These are phyloP conservation scores for Melieria crassipennis DNA, from an alignment of 2,888 invertebrate species.

Conservation along the genomic window DNA sequence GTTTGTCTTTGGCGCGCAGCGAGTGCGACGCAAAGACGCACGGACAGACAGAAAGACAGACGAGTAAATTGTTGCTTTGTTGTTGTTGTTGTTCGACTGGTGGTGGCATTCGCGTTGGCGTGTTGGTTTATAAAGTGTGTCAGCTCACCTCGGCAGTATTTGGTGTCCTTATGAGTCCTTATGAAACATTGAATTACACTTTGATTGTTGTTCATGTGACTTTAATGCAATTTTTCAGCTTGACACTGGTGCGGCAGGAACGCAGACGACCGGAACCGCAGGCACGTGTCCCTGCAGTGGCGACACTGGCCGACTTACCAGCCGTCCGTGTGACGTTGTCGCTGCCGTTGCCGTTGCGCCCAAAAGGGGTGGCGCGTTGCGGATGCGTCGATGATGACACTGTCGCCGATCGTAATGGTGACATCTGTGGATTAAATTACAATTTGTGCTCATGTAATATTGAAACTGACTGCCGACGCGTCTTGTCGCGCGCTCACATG, in stretches of 20 bases:
- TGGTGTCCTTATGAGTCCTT: constrained; percentile 29
- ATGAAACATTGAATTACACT: constrained; percentile 42
- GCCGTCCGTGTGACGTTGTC: background rate
- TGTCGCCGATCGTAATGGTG: constrained; percentile 62
- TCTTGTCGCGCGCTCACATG: constrained; percentile 39
- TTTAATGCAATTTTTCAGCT: constrained; percentile 60
- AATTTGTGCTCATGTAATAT: constrained; percentile 65
- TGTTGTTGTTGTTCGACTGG: background rate
- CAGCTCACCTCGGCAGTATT: constrained; percentile 21
- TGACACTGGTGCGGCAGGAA: constrained; percentile 44
- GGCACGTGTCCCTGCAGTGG: constrained; percentile 13
- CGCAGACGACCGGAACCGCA: constrained; percentile 2
- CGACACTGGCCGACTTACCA: too few relatives aligned
- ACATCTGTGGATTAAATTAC: constrained; percentile 68
- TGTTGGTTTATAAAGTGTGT: constrained; percentile 3
- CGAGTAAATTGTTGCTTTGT: background rate
- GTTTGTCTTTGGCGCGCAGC: constrained; percentile 39
- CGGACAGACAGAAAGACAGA: background rate
- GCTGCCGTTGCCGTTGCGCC: background rate
- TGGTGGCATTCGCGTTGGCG: background rate
- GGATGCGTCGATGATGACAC: constrained; percentile 17
- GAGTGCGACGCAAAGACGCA: constrained; percentile 21
- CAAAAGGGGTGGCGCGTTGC: constrained; percentile 1
- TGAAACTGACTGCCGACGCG: constrained; percentile 46
- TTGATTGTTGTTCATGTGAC: constrained; percentile 65